Evolutionary conservation across 2,113 vertebrate species (phyloP).

Genomic region (Tapirus terrestris): DNA sequence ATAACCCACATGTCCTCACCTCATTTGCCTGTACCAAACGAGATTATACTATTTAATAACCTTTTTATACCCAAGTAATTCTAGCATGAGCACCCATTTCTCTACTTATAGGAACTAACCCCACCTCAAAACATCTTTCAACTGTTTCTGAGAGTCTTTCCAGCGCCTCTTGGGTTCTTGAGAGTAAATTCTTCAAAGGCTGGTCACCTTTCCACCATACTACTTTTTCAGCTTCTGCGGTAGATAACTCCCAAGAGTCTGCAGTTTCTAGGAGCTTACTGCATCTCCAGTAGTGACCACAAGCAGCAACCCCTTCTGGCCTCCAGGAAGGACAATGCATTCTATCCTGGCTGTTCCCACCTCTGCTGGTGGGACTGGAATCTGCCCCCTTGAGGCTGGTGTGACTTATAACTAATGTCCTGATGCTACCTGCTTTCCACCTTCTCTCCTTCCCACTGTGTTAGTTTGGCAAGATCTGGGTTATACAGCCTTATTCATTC

Average conservation of each 20-base stretch:
- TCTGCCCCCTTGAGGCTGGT: not conserved
- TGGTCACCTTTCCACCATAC: not conserved
- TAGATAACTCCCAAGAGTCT: not conserved
- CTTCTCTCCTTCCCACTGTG: not conserved
- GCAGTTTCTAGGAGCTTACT: not conserved
- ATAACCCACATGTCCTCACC: not conserved
- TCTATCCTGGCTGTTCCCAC: not conserved
- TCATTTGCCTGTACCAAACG: slow-evolving; percentile 18
- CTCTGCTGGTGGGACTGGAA: not conserved
- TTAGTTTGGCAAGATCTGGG: not conserved
- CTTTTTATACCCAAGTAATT: slow-evolving; percentile 28
- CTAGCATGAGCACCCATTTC: not conserved
- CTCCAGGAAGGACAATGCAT: not conserved
- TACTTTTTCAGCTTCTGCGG: not conserved
- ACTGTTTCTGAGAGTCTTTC: not conserved
- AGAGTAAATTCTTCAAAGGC: not conserved
- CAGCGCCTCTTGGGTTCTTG: not conserved
- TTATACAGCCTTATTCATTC: not conserved
- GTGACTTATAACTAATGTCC: not conserved
- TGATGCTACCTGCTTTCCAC: not conserved
- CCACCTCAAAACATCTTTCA: not conserved
- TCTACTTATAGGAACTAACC: not conserved
- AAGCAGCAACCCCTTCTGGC: not conserved
- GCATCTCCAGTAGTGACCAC: not conserved
- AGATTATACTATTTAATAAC: slow-evolving; percentile 20